A percentile compares a stretch with the other conserved stretches of the same genome.
phyloP scores from a whole-genome alignment of 2,113 vertebrate genomes.

The Phaethon lepturus region DNA sequence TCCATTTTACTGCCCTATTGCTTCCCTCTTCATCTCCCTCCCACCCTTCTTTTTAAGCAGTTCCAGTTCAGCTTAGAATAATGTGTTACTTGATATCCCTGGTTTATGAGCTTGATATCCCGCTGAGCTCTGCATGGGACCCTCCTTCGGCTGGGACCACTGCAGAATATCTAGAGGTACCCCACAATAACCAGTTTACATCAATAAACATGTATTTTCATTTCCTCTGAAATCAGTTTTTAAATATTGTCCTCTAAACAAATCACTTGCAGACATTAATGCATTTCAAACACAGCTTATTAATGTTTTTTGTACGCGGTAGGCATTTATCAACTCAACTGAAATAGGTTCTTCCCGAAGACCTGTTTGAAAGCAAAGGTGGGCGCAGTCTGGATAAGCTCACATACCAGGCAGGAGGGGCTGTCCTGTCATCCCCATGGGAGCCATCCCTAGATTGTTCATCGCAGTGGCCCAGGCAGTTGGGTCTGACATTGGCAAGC shows the following conservation, averaged over 20 bases:
- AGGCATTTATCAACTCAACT: not conserved
- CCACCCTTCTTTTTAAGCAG: not conserved
- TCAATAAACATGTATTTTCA: not conserved
- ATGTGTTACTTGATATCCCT: not conserved
- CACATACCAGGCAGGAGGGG: constrained; percentile 89
- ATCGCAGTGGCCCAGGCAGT: constrained; percentile 94
- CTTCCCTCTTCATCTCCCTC: not conserved
- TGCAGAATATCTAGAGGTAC: not conserved
- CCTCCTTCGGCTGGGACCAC: not conserved
- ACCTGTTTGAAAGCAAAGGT: not conserved
- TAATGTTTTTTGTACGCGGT: fast-evolving
- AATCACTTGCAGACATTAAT: not conserved
- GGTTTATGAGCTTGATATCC: too few species aligned
- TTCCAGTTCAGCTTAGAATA: not conserved
- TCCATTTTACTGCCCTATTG: not conserved
- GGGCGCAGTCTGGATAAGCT: not conserved
- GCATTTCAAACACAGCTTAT: not conserved
- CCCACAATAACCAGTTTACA: not conserved
- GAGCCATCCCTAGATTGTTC: constrained; percentile 96
- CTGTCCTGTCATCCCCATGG: constrained; percentile 89
- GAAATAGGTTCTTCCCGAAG: not conserved
- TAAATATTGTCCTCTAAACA: not conserved
- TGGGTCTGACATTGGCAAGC: constrained; percentile 92
- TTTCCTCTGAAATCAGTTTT: not conserved
- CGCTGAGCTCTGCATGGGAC: not conserved